Evolutionary conservation across 2,888 invertebrate species (phyloP), one percentile per base, ranked within the genome.

Genomic region (Mythimna albipuncta): DNA sequence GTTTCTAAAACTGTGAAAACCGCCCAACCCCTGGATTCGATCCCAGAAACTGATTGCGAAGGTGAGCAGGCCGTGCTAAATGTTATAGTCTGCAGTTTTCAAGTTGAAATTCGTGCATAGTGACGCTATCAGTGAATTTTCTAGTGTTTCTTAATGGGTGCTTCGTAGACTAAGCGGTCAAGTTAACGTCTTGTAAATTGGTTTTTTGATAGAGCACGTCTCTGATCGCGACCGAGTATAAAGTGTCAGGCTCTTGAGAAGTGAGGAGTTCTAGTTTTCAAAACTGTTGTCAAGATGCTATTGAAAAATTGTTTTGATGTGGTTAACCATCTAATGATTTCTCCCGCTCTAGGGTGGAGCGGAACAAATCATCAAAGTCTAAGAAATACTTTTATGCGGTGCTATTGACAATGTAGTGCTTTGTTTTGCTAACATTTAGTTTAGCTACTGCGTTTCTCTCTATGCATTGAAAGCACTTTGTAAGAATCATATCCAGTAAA

Each of bases 171-270:
- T 66, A 47, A 81, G 64, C 47, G 63, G 58, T 58, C 69, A 70
- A 69, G 65, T 62, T 67, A 84, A 72, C 71, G 68, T 61, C 62
- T 82, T 81, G 65, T 19, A 83, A 72, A 72, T 75, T 72, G 54
- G 32, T 47, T 82, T 63, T 75, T 64, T 66, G 82, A 82, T 85
- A 80, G 21, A 68, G 80, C 80, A 85, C 86, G 86, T 80, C 44
- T 59, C 41, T 59, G 69, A 74, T 68, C 70, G 72, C 61, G 70
- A 65, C 67, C 58, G 64, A 59, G 68, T 52, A 72, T 69, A 19
- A 75, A 82, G 50, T 70, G 55, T 5, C 19, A 21, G 11, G 47
- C 35, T 69, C 72, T 85, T 66, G 35, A 66, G 58, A 72, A 68
- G 52, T 69, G 47, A 54, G 19, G 44, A n/a, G 55, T 57, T 77